Base-by-base conservation (phyloP, 2,113 vertebrate genomes). In the Heterotis niloticus region DNA sequence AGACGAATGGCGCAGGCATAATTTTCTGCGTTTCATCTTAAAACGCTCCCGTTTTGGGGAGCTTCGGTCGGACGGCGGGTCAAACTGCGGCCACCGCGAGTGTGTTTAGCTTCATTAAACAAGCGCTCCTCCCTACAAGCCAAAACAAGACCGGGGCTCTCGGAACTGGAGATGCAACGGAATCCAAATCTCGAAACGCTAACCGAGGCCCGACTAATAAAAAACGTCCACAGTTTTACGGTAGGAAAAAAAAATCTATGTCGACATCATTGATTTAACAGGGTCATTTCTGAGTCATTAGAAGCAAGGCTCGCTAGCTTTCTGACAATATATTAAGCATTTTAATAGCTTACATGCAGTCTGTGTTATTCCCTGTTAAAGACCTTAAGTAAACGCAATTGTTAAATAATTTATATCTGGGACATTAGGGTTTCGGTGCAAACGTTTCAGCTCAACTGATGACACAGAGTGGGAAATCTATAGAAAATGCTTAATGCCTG, bases 1-100 rank as follows among this genome's bases (percentile, higher is more conserved):
- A 51, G 84, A 82, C 57, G 81, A 83, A 87, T 90, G 83, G 87
- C 85, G 77, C 77, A n/a, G 75, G 64, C 79, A 84, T 86, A 82
- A 84, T 80, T 69, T 78, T 84, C 83, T 85, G 88, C 83, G 84
- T 81, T 71, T 79, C 78, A 84, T 85, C 81, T 78, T 85, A 84
- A 85, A 89, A 85, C 86, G 84, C 81, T 76, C 80, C 78, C 79
- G 75, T 34, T 72, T 34, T 71, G 59, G 79, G 80, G 74, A 70
- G 17, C n/a, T 14, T 4, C 18, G 52, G 24, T 60, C 23, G 26
- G 14, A 12, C 26, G 10, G 13, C 59, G 10, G 56, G 10, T 9
- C 28, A 44, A 44, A 44, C 71, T 23, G 26, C 24, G 17, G 54
- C 52, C 23, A 23, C n/a, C 10, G 10, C 51, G 54, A n/a, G 57